Evolutionary conservation across 2,888 invertebrate genomes (phyloP), one percentile per base, ranked within the genome.

Genomic region (Callimorpha dominula): DNA sequence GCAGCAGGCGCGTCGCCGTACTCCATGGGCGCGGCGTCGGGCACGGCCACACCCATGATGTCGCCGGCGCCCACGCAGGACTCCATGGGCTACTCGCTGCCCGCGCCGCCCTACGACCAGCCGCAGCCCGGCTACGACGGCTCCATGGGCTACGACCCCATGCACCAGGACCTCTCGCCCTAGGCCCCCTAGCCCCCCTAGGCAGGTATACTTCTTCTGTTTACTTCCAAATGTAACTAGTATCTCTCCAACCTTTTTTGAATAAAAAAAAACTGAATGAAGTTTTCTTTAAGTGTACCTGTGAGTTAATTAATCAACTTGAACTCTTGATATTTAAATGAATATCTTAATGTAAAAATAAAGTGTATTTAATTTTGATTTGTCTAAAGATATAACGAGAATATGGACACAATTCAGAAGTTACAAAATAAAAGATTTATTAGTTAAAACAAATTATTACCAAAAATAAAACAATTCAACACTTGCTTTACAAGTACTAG

Each of bases 41-140:
- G 98, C 87, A 98, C 98, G 76, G 98, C 98, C 77, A 98, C 98
- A 85, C 99, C 98, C 73, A 98, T 99, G 98, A 98, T 99, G 98
- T 98, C 98, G 75, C 99, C 99, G 84, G 98, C 98, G 88, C 98
- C 98, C 77, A 97, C 98, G 76, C 98, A 98, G 96, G 98, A 99
- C 96, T 98, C 98, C 87, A 98, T 98, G 97, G 98, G 98, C 79
- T 99, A 99, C 96, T 98, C 98, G 85, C 98, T 99, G 97, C 98
- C 98, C 79, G 98, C 99, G 89, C 98, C 93, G 97, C 98, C 98
- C 79, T 98, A 98, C 92, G 98, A 99, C 95, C 98, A 98, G 91
- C 98, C 98, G 89, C 97, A 98, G 95, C 97, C 98, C 97, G 76
- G 78, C 81, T 98, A 98, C 94, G 98, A 98, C 93, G 98, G 98